These are phyloP conservation scores for Acrobasis suavella DNA, from an alignment of 2,888 invertebrate genomes.

Conservation along the genomic window DNA sequence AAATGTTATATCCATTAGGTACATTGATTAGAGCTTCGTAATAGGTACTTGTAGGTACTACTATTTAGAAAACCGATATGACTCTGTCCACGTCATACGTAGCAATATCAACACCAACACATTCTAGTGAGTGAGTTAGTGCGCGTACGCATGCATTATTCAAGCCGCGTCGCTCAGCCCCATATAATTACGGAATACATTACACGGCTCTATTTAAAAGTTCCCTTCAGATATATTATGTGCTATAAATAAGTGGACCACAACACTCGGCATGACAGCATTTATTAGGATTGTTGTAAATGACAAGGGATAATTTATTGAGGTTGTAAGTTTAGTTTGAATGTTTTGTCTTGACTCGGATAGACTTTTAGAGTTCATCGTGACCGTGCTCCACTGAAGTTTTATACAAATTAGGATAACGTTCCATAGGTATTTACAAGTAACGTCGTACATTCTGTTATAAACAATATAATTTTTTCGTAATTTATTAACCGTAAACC, in stretches of 20 bases:
- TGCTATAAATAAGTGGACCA: conserved; percentile 48
- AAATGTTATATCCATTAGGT: too few species aligned
- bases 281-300: conserved; percentile 17
- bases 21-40: not conserved
- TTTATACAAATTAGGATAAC: too few species aligned
- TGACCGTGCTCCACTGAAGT: not conserved
- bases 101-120: not conserved
- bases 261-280: conserved; percentile 39
- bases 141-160: conserved; percentile 57
- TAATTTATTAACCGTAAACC: too few species aligned
- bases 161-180: conserved; percentile 52
- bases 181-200: conserved; percentile 68
- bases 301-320: conserved; percentile 2
- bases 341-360: not conserved
- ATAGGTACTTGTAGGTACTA: not conserved
- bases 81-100: conserved; percentile 25
- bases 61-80: not conserved
- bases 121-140: conserved; percentile 21
- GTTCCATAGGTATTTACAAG: too few species aligned
- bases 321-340: conserved; percentile 9
- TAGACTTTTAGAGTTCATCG: not conserved
- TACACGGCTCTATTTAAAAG: conserved; percentile 47
- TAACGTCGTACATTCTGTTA: too few species aligned
- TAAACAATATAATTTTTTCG: too few species aligned
- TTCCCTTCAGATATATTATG: conserved; percentile 52